A percentile compares a stretch with the other conserved stretches of the same genome.
Conservation (phyloP, 2,888 invertebrate species). For the Drosophila imparisetae region DNA sequence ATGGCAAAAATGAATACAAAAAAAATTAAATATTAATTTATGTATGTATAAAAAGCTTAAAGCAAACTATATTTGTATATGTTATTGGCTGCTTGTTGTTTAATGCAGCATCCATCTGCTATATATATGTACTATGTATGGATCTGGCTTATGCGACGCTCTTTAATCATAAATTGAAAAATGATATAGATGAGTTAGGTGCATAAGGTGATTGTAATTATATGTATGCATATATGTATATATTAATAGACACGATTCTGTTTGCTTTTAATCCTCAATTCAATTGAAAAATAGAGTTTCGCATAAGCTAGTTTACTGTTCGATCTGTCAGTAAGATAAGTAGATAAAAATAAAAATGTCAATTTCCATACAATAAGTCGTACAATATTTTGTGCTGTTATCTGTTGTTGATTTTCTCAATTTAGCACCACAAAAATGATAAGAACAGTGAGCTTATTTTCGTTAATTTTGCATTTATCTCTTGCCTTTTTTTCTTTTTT, state of each 20-base stretch:
- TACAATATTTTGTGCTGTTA: constrained; percentile 53
- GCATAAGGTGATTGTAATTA: constrained; percentile 20
- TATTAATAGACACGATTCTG: constrained; percentile 29
- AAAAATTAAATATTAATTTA: constrained; percentile 74
- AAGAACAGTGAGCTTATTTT: constrained; percentile 58
- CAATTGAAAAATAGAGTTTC: constrained; percentile 26
- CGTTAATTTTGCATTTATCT: constrained; percentile 33
- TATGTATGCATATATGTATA: constrained; percentile 1
- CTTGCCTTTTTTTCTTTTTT: constrained; percentile 12
- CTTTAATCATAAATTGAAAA: constrained; percentile 31
- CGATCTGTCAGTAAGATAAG: constrained; percentile 46
- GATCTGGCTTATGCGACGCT: constrained; percentile 56
- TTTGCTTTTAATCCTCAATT: constrained; percentile 18
- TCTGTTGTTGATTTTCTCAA: constrained; percentile 32
- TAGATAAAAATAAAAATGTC: constrained; percentile 41
- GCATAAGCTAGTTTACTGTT: constrained; percentile 52
- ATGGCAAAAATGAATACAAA: constrained; percentile 79
- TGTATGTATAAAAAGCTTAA: constrained; percentile 79
- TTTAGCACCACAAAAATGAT: constrained; percentile 62
- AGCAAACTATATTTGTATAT: constrained; percentile 68
- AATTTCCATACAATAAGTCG: constrained; percentile 37
- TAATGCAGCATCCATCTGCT: constrained; percentile 24
- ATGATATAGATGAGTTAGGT: constrained; percentile 22
- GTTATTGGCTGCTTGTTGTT: constrained; percentile 44
- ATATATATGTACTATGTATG: constrained; percentile 29